phyloP scores from a whole-genome alignment of 2,888 invertebrate genomes.

The Eurytoma californica region DNA sequence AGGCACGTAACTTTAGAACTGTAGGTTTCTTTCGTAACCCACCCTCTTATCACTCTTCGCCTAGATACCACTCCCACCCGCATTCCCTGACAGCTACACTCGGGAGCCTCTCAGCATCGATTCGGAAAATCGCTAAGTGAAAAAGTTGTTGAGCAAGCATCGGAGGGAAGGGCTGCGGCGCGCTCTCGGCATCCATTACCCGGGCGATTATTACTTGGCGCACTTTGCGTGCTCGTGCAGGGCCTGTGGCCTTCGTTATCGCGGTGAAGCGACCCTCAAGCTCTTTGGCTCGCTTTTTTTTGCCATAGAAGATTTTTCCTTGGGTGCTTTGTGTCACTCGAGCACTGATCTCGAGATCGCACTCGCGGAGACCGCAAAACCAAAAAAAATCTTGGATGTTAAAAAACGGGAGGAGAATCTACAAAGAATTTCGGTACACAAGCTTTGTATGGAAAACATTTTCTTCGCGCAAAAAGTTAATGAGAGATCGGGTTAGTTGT shows the following conservation, averaged over 20 bases:
- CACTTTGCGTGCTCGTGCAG: slow-evolving; percentile 38
- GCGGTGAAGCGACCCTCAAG: neutral
- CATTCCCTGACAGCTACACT: neutral
- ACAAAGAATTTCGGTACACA: no score
- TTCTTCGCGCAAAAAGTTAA: no score
- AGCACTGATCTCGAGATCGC: no score
- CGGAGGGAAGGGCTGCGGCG: neutral
- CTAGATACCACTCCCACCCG: neutral
- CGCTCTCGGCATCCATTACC: neutral
- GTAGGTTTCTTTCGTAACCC: no score
- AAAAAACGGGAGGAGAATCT: no score
- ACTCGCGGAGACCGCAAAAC: no score
- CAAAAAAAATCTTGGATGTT: no score
- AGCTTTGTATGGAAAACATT: no score
- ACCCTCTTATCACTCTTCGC: no score
- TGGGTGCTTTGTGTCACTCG: neutral
- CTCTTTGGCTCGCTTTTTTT: slow-evolving; percentile 23
- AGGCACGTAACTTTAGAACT: no score
- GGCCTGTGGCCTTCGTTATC: slow-evolving; percentile 32
- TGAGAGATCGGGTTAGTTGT: no score
- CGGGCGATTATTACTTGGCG: slow-evolving; percentile 41
- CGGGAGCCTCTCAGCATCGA: slow-evolving; percentile 21
- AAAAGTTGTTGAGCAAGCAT: slow-evolving; percentile 28
- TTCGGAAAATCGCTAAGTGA: slow-evolving; percentile 38
- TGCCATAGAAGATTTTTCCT: slow-evolving; percentile 13